Conservation (phyloP, 2,797 vertebrate genomes). For the Vireo griseus region DNA sequence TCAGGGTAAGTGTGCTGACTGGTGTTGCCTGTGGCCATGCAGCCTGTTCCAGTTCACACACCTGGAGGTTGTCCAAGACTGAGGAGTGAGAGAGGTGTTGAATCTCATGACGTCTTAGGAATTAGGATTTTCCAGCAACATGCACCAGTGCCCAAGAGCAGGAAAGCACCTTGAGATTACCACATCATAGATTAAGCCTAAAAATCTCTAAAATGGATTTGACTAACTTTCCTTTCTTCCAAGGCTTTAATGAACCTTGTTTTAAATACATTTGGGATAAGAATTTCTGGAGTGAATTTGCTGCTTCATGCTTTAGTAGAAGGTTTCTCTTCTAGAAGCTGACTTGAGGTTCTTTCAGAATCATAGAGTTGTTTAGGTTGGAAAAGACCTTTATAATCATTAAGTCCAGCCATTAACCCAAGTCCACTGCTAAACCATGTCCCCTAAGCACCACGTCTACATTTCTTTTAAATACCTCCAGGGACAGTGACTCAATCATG, state of each 20-base stretch:
- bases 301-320: not conserved
- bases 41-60: not conserved
- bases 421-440: not conserved
- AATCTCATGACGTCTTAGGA: not conserved
- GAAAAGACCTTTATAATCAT: not conserved
- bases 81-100: not conserved
- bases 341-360: not conserved
- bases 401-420: not conserved
- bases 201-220: not conserved
- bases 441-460: not conserved
- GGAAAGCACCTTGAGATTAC: not conserved
- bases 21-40: not conserved
- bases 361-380: not conserved
- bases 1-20: rapidly evolving
- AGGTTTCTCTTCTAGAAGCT: not conserved
- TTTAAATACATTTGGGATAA: not conserved
- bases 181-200: not conserved
- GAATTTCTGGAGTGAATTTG: not conserved
- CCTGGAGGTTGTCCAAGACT: not conserved
- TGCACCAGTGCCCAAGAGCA: not conserved
- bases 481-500: not conserved
- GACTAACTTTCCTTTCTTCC: not conserved
- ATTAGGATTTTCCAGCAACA: not conserved
- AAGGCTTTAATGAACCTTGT: not conserved
- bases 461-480: not conserved